Evolutionary conservation across 2,113 vertebrate genomes (phyloP).

Genomic region (Manacus vitellinus): DNA sequence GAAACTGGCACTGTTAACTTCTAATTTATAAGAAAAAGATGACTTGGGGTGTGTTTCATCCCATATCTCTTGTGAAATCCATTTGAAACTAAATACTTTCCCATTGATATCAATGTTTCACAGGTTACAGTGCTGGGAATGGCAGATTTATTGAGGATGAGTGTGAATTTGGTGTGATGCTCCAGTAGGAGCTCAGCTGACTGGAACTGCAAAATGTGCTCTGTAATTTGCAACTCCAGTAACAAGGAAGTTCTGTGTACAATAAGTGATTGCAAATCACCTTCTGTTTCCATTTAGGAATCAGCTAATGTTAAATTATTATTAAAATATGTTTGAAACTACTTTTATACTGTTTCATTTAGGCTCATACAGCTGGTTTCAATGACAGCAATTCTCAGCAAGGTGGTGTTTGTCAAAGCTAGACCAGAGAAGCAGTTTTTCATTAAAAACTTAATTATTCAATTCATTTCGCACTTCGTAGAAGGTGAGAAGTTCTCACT

Average conservation of each 20-base stretch:
- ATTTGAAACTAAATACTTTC: background rate
- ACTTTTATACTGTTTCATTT: background rate
- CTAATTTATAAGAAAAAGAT: background rate
- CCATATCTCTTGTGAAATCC: background rate
- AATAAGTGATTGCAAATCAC: background rate
- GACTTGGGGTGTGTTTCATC: background rate
- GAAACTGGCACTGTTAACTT: background rate
- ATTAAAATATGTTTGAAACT: background rate
- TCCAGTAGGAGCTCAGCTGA: background rate
- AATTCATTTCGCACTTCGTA: background rate
- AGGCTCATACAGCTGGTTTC: background rate
- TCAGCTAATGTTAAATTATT: background rate
- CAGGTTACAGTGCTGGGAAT: background rate
- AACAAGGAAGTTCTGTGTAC: background rate
- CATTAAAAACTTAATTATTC: background rate
- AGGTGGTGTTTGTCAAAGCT: background rate
- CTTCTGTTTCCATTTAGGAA: background rate
- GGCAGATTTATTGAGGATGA: background rate
- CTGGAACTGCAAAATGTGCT: background rate
- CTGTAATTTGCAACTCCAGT: background rate
- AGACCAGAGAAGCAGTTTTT: background rate
- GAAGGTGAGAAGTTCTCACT: background rate
- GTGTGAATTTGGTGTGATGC: background rate
- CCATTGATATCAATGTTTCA: background rate
- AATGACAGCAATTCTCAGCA: background rate